Conservation (phyloP, 2,797 vertebrate species). For the Propithecus perrieri region DNA sequence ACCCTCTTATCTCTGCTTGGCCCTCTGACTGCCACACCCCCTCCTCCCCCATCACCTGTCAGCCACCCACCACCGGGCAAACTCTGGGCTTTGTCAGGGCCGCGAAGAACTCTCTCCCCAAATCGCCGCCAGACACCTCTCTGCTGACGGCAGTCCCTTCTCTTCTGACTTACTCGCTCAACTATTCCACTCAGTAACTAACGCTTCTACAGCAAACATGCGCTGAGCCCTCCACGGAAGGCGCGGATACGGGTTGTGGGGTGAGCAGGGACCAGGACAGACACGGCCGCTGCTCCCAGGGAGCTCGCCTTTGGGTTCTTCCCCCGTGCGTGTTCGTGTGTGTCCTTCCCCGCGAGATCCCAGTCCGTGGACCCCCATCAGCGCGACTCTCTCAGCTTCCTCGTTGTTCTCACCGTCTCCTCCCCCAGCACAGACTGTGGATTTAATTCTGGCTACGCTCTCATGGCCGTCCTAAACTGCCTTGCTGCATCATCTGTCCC, state of each 20-base stretch:
- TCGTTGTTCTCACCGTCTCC: neutral
- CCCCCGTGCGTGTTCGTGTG: neutral
- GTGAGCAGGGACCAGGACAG: neutral
- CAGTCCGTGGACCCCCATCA: neutral
- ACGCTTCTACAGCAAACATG: neutral
- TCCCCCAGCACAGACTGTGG: no score
- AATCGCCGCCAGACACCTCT: neutral
- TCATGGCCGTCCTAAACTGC: no score
- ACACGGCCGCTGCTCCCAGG: accelerated
- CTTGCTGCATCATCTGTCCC: accelerated
- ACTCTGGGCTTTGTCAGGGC: neutral
- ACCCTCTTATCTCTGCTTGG: neutral
- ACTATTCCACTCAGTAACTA: neutral
- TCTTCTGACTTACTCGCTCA: neutral
- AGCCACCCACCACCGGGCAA: no score
- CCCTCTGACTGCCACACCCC: no score
- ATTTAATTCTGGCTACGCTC: neutral
- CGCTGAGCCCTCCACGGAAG: neutral
- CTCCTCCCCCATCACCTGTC: neutral
- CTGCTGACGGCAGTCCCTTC: neutral
- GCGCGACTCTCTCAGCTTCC: neutral
- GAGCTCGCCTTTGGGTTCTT: neutral
- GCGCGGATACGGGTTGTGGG: neutral
- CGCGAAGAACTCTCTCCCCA: neutral
- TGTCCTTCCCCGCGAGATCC: neutral